These are phyloP conservation scores for Chrysaora quinquecirrha DNA, from an alignment of 30 jellyfish, hydroid and myxozoan species.

Conservation along the genomic window DNA sequence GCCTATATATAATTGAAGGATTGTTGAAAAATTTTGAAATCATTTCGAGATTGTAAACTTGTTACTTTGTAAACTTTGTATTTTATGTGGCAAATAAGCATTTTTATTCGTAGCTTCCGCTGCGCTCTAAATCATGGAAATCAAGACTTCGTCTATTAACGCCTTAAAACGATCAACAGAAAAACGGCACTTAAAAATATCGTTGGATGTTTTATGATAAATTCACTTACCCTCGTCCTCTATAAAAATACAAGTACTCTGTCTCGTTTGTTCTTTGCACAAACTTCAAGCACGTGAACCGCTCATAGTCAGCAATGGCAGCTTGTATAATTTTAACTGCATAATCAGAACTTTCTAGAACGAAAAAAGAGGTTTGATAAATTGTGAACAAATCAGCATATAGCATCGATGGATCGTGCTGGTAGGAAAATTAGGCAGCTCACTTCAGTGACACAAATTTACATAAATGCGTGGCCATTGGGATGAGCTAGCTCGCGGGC, in stretches of 20 bases:
- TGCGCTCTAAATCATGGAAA: no score
- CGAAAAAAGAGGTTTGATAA: background rate
- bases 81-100: no score
- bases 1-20: no score
- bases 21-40: no score
- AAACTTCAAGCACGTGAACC: constrained; percentile 51
- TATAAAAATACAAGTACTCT: constrained; percentile 40
- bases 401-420: background rate
- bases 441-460: background rate
- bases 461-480: background rate
- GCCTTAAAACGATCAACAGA: no score
- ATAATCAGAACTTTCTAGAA: constrained; percentile 1
- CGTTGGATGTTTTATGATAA: no score
- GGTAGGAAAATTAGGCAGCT: background rate
- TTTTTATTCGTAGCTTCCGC: no score
- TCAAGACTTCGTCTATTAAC: no score
- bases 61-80: no score
- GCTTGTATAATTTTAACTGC: constrained; percentile 33
- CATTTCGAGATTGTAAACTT: no score
- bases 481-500: background rate
- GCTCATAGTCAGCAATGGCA: constrained; percentile 63
- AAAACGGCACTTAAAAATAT: no score
- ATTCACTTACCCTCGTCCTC: constrained; percentile 71
- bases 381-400: background rate
- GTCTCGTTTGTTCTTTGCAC: constrained; percentile 36